phyloP scores from a whole-genome alignment of 1,140 invertebrate species.

The Pseudobourletiella spinata region DNA sequence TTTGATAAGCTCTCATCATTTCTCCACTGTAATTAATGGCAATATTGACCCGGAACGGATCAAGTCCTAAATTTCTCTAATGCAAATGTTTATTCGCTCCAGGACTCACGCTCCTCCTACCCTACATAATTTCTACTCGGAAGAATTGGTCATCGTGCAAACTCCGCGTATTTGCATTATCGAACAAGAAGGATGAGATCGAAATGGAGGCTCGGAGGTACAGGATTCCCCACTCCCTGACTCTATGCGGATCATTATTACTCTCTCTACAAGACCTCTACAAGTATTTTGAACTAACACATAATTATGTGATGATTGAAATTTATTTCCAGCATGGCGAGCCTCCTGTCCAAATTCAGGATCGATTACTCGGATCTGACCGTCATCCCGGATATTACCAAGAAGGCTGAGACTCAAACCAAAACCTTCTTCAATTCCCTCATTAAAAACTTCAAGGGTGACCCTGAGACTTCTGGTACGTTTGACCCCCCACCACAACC shows the following conservation, averaged over 20 bases:
- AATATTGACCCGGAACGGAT: no score
- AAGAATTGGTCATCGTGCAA: slow-evolving; percentile 73
- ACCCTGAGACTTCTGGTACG: no score
- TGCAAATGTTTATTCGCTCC: no score
- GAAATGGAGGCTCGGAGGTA: slow-evolving; percentile 80
- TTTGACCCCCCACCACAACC: no score
- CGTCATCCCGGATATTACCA: slow-evolving; percentile 76
- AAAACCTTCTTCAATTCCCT: slow-evolving; percentile 61
- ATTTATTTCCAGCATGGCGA: slow-evolving; percentile 66
- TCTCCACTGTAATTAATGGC: no score
- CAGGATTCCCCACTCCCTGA: no score
- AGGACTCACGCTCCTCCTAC: slow-evolving; percentile 80
- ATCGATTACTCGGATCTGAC: slow-evolving; percentile 83
- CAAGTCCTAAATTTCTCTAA: no score
- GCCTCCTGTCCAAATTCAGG: slow-evolving; percentile 81
- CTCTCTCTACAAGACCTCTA: neutral
- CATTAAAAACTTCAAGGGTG: slow-evolving; percentile 56
- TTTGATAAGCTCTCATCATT: no score
- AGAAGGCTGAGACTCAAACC: slow-evolving; percentile 58
- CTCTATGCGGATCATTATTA: slow-evolving; percentile 33
- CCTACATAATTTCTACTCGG: slow-evolving; percentile 82
- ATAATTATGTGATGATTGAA: neutral
- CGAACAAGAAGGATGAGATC: slow-evolving; percentile 72
- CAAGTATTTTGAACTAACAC: neutral
- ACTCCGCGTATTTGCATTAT: slow-evolving; percentile 80